phyloP scores from a whole-genome alignment of 2,888 invertebrate species.

The Mechanitis messenoides region DNA sequence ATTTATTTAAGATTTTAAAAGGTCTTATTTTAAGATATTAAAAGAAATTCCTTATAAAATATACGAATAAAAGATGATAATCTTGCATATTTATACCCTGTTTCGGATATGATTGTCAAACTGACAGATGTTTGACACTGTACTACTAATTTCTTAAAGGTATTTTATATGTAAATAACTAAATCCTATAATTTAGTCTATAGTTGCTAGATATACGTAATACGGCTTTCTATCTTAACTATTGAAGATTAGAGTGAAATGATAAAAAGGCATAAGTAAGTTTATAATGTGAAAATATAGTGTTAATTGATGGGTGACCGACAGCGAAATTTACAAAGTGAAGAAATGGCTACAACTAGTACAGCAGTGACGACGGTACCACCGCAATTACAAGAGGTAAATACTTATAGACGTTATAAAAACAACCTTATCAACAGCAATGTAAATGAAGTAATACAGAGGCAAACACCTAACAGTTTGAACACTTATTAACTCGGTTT shows the following conservation, averaged over 20 bases:
- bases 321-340: constrained; percentile 38
- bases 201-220: background rate
- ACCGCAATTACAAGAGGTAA: constrained; percentile 62
- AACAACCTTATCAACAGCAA: constrained; percentile 45
- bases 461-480: constrained; percentile 18
- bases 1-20: too few relatives aligned
- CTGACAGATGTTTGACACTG: background rate
- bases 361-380: constrained; percentile 62
- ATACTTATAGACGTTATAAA: constrained; percentile 27
- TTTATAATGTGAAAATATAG: constrained; percentile 37
- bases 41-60: too few relatives aligned
- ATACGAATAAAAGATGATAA: too few relatives aligned
- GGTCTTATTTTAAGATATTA: too few relatives aligned
- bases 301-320: constrained; percentile 61
- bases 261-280: background rate
- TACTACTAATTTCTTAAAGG: background rate
- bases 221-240: constrained; percentile 1
- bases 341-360: constrained; percentile 70
- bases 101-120: background rate
- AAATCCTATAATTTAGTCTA: background rate
- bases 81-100: background rate
- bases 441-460: constrained; percentile 46
- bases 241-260: background rate
- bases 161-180: background rate
- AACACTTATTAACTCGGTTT: background rate